Evolutionary conservation across 2,797 vertebrate genomes (phyloP).

Genomic region (Gastrophryne carolinensis): DNA sequence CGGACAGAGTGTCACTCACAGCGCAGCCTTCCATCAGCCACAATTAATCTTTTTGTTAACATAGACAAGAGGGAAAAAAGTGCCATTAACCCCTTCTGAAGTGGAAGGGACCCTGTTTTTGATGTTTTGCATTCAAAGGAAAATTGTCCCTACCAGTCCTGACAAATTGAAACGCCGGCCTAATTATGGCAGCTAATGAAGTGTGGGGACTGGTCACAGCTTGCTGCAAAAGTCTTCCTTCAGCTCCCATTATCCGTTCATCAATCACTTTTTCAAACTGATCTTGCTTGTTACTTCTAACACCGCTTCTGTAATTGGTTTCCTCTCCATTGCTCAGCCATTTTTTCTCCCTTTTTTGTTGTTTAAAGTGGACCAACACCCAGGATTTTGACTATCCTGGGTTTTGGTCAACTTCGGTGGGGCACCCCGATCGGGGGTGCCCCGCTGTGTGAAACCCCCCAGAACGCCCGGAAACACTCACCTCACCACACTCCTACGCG

Average conservation of each 20-base stretch:
- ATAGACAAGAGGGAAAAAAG: conserved; percentile 72
- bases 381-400: too few species aligned
- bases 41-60: conserved; percentile 96
- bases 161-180: conserved; percentile 91
- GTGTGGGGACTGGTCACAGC: conserved; percentile 93
- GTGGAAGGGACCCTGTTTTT: conserved; percentile 83
- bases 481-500: too few species aligned
- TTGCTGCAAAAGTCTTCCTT: conserved; percentile 86
- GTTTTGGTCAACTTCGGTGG: too few species aligned
- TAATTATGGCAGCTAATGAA: conserved; percentile 98
- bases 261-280: conserved; percentile 91
- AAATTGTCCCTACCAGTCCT: conserved; percentile 88
- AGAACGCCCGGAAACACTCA: too few species aligned
- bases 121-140: conserved; percentile 84
- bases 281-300: conserved; percentile 82
- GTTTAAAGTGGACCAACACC: too few species aligned
- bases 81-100: conserved; percentile 85
- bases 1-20: conserved; percentile 77
- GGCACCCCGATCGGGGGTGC: too few species aligned
- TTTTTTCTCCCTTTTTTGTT: conserved; percentile 72
- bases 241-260: conserved; percentile 91
- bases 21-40: conserved; percentile 74
- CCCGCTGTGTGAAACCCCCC: too few species aligned
- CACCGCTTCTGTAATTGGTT: conserved; percentile 81
- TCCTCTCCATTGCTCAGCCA: conserved; percentile 76